Evolutionary conservation across 2,797 vertebrate species (phyloP), one percentile per base, ranked within the genome.

Genomic region (Apogon talboti): DNA sequence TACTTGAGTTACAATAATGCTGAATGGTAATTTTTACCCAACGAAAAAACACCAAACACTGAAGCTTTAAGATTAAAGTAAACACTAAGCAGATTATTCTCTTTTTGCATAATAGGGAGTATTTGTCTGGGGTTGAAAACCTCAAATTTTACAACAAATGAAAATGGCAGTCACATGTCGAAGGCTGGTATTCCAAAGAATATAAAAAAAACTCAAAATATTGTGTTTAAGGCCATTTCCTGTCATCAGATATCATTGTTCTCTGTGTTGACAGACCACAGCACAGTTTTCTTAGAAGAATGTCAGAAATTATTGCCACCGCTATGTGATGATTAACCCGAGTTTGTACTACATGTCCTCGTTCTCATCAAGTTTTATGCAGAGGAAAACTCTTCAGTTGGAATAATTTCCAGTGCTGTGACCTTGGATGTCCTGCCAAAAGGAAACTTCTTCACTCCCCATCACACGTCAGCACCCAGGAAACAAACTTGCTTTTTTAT

Each of bases 141-240:
- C 21, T 24, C 21, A 24, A 24, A 24, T 24, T 24, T 24, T 24
- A 24, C 21, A 24, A 24, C 21, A 24, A 24, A 24, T 5, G 45
- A 71, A 16, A 38, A 5, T 35, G 38, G 30, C 43, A 35, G 51
- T 40, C 53, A 41, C 28, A 38, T 28, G 48, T 62, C 48, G 11
- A 24, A 24, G 5, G 21, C 21, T 24, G 5, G 21, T 24, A 24
- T 24, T 2, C 21, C 5, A 24, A 24, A 5, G 21, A 24, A 24
- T 24, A 24, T 33, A 40, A 58, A 10, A 55, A 60, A 70, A 38
- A n/a, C 38, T 24, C 42, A 18, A 53, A 63, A 47, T 48, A 45
- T 38, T 11, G 6, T 47, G 30, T 45, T 57, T 65, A 11, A 12
- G 55, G 19, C 54, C 3, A 21, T 63, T 72, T 76, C 61, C 53